These are phyloP conservation scores for Lysandra bellargus DNA, from an alignment of 2,888 invertebrate genomes.

Conservation along the genomic window DNA sequence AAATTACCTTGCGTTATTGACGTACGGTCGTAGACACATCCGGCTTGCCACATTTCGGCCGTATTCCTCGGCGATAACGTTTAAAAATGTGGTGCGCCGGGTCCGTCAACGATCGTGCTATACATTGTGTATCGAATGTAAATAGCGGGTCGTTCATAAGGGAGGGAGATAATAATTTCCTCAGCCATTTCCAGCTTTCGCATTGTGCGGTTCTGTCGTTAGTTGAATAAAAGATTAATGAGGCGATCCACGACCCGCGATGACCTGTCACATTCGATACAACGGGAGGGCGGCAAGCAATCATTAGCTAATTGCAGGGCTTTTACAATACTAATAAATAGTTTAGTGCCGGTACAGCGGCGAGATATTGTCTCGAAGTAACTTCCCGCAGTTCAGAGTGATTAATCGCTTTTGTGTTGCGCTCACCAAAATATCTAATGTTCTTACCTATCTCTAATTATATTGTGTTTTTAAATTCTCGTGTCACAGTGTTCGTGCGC, in stretches of 20 bases:
- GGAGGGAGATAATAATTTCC: slow-evolving; percentile 69
- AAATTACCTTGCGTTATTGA: slow-evolving; percentile 21
- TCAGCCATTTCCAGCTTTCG: slow-evolving; percentile 67
- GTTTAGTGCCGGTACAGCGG: slow-evolving; percentile 4
- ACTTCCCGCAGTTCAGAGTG: neutral
- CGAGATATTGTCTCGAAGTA: neutral
- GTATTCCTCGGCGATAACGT: neutral
- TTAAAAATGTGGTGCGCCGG: neutral
- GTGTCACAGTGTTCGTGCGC: no score
- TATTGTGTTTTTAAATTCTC: no score
- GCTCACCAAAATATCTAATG: neutral
- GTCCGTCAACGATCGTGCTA: neutral
- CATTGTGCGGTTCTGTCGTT: slow-evolving; percentile 53
- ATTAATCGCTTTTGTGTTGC: neutral
- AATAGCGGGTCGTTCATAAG: slow-evolving; percentile 34
- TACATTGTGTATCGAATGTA: slow-evolving; percentile 26
- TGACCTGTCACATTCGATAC: slow-evolving; percentile 59
- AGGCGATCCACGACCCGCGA: slow-evolving; percentile 56
- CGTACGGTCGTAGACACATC: slow-evolving; percentile 9
- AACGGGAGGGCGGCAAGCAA: slow-evolving; percentile 54
- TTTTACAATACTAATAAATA: slow-evolving; percentile 36
- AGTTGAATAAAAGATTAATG: slow-evolving; percentile 76
- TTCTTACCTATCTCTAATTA: no score
- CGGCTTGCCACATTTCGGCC: neutral
- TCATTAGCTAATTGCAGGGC: slow-evolving; percentile 52